Conservation (phyloP, 1,140 invertebrate species). For the Prorops nasuta region DNA sequence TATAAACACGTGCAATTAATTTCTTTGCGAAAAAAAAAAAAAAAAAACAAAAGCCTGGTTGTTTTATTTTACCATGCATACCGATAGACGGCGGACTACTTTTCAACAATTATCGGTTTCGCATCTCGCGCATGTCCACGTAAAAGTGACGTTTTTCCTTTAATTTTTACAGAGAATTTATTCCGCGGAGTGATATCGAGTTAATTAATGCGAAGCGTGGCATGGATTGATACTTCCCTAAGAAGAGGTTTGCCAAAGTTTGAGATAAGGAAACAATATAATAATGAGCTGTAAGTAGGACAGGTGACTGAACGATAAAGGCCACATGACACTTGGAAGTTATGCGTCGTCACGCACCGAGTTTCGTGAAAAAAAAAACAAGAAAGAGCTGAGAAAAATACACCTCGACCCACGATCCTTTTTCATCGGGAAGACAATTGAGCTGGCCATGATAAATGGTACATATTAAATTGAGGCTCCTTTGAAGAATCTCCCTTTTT, state of each 20-base stretch:
- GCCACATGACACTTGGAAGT: constrained; percentile 43
- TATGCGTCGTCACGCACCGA: constrained; percentile 50
- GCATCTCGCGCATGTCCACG: no score
- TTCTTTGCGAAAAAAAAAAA: no score
- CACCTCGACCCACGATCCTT: constrained; percentile 17
- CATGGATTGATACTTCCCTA: constrained; percentile 8
- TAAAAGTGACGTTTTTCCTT: no score
- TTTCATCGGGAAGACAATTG: constrained; percentile 28
- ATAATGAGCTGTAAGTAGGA: constrained; percentile 51
- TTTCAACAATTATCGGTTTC: no score
- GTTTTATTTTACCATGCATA: no score
- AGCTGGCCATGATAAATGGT: constrained; percentile 23
- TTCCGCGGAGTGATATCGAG: no score
- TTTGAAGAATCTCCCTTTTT: not conserved
- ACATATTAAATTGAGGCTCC: constrained; percentile 14
- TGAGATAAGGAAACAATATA: constrained; percentile 43
- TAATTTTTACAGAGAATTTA: no score
- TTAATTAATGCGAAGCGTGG: no score
- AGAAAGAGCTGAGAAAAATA: not conserved
- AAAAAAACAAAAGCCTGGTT: no score
- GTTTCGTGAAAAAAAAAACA: constrained; percentile 31
- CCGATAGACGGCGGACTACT: no score
- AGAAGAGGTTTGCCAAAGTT: constrained; percentile 29
- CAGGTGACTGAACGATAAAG: constrained; percentile 51
- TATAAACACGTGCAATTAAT: no score